Conservation (phyloP, 2,888 invertebrate genomes). For the Apomyelois bistriatella region DNA sequence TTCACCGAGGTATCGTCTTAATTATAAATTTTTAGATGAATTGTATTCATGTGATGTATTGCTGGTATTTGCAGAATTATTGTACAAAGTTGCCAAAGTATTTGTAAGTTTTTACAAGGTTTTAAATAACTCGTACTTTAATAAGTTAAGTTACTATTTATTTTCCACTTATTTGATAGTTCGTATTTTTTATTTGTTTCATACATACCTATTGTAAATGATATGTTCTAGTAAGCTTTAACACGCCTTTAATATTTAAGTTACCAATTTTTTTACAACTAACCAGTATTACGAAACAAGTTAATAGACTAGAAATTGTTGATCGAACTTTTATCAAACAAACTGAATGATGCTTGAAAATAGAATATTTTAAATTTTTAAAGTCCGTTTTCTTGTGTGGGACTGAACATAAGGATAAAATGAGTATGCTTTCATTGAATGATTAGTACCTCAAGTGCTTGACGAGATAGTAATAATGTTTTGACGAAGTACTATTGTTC, state of each 20-base stretch:
- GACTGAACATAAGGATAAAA: no score
- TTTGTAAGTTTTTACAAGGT: slow-evolving; percentile 14
- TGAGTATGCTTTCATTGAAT: no score
- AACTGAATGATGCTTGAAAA: not conserved
- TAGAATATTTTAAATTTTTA: no score
- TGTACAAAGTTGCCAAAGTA: slow-evolving; percentile 24
- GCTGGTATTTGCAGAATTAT: slow-evolving; percentile 15
- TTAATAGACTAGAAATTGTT: not conserved
- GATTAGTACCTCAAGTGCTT: no score
- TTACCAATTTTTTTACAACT: slow-evolving; percentile 21
- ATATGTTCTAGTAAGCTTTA: slow-evolving; percentile 29
- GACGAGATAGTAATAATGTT: no score
- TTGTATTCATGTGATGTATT: slow-evolving; percentile 1
- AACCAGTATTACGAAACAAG: not conserved
- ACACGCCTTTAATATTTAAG: slow-evolving; percentile 26
- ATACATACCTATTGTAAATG: not conserved
- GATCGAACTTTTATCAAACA: not conserved
- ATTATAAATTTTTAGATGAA: not conserved
- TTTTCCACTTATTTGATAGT: not conserved
- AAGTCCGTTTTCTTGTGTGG: no score
- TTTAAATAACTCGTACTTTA: not conserved
- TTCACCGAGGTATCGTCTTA: not conserved
- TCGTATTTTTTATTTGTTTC: not conserved
- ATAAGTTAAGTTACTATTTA: not conserved
- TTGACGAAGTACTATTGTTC: no score